These are phyloP conservation scores for Monarcha castaneiventris DNA, from an alignment of 2,113 vertebrate species.

Conservation along the genomic window DNA sequence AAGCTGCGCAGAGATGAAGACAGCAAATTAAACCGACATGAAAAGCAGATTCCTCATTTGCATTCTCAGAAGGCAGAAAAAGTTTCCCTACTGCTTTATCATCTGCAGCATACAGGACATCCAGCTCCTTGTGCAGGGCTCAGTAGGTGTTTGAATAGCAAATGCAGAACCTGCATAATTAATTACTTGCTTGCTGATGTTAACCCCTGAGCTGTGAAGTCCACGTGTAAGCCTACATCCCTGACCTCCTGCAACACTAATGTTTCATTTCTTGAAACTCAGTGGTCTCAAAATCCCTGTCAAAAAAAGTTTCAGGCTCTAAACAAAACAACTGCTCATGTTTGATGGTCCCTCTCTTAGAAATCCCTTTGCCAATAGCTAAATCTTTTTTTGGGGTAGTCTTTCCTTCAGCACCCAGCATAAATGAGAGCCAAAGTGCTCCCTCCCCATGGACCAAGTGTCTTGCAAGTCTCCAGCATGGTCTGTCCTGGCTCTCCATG, in stretches of 20 bases:
- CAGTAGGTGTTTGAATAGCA: background rate
- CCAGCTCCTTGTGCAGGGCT: background rate
- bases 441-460: accelerated
- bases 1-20: background rate
- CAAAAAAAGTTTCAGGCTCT: background rate
- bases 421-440: background rate
- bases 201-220: background rate
- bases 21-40: background rate
- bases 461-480: background rate
- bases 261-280: background rate
- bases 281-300: background rate
- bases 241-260: background rate
- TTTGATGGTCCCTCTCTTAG: background rate
- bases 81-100: background rate
- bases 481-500: accelerated
- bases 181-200: background rate
- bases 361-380: background rate
- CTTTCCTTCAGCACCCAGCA: background rate
- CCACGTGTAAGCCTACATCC: background rate
- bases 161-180: background rate
- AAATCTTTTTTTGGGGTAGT: background rate
- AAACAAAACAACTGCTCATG: background rate
- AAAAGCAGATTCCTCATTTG: slow-evolving; percentile 6
- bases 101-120: background rate
- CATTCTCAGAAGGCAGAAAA: slow-evolving; percentile 6